phyloP scores from a whole-genome alignment of 2,888 invertebrate genomes.

The Lasioglossum zephyrum region DNA sequence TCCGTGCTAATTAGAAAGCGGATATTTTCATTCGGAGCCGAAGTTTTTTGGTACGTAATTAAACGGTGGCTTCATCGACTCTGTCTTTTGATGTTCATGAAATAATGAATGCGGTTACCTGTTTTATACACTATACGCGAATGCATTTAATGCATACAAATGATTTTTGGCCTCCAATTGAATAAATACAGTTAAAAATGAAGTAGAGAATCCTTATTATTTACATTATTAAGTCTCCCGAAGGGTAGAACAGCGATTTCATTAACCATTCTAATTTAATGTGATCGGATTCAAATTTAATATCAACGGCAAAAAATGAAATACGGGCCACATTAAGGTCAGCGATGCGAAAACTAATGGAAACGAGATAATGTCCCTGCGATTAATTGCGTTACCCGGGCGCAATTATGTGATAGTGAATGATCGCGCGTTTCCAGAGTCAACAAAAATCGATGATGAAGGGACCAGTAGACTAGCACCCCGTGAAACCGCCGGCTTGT shows the following conservation, averaged over 20 bases:
- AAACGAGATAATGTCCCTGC: not conserved
- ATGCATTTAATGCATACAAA: not conserved
- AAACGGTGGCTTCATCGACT: not conserved
- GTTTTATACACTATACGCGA: not conserved
- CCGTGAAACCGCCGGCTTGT: slow-evolving; percentile 33
- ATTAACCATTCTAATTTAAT: too few species aligned
- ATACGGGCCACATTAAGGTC: not conserved
- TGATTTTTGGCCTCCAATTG: not conserved
- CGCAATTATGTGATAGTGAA: slow-evolving; percentile 4
- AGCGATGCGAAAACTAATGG: not conserved
- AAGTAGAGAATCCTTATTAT: too few species aligned
- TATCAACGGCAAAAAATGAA: not conserved
- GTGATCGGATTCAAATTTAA: not conserved
- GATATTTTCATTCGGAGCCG: not conserved
- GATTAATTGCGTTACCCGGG: not conserved
- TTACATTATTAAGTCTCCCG: too few species aligned
- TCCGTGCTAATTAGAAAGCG: not conserved
- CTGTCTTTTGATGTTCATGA: not conserved
- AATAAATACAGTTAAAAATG: not conserved
- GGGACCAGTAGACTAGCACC: slow-evolving; percentile 26
- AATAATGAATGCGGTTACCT: not conserved
- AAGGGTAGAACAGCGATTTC: too few species aligned
- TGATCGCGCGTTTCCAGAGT: not conserved
- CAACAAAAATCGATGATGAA: slow-evolving; percentile 28
- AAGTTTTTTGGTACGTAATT: not conserved